Evolutionary conservation across 2,797 vertebrate genomes (phyloP), one percentile per base, ranked within the genome.

Genomic region (Octomys mimax): DNA sequence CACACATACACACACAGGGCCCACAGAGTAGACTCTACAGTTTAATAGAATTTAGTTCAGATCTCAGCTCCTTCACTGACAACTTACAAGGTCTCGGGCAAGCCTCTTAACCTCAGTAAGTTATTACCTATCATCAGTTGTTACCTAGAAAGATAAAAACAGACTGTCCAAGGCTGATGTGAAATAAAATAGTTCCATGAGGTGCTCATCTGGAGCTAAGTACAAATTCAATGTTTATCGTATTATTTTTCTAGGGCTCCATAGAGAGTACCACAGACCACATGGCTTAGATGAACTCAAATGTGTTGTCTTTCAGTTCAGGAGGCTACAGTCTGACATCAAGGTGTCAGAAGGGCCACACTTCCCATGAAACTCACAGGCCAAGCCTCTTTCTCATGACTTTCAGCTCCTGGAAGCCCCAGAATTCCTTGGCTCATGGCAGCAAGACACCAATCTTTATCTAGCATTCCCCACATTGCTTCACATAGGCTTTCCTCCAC

Each of bases 91-190:
- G 93, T 75, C 61, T 79, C 80, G 19, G 4, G 52, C 33, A 93
- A 94, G 73, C 64, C 24, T 80, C n/a, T 77, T 71, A 66, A 61
- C 21, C 36, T 87, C 77, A 78, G 42, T 54, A 91, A 89, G n/a
- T 89, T 64, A 81, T 21, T 73, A 80, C 24, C 21, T 36, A 49
- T 91, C 28, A 91, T 77, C 88, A 49, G 21, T 79, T 61, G 84
- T 3, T 79, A 59, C 61, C n/a, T 81, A 49, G 39, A 21, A 89
- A 77, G 46, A 57, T 36, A 36, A 75, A 70, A 83, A 71, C 13
- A 85, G 78, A 22, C 26, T 61, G 89, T 26, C n/a, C 52, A 87
- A 62, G 26, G 39, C 22, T 87, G 28, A 42, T 64, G 28, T 64
- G 73, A 26, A 88, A 22, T 82, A 64, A 73, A 62, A 57, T 46